Conservation (phyloP, 2,797 vertebrate genomes). For the Takifugu ocellatus region DNA sequence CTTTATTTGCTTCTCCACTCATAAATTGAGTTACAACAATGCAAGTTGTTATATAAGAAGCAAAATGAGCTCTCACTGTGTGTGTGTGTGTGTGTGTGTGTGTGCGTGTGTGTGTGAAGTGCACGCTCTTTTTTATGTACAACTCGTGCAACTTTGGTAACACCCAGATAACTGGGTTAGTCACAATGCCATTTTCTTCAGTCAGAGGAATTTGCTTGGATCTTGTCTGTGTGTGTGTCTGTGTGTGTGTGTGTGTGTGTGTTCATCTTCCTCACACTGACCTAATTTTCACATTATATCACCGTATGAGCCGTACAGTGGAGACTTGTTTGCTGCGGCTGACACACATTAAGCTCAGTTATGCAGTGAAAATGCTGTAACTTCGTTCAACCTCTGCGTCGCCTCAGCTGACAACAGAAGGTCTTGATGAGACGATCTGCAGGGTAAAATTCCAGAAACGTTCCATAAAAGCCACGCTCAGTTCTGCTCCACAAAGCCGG, state of each 20-base stretch:
- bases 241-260: conserved; percentile 7
- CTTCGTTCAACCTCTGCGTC: conserved; percentile 1
- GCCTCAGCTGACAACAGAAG: conserved; percentile 6
- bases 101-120: not conserved
- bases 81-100: too few relatives aligned
- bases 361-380: not conserved
- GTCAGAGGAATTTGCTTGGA: conserved; percentile 31
- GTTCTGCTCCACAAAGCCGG: too few relatives aligned
- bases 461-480: too few relatives aligned
- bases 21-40: conserved; percentile 53
- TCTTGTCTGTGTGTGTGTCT: conserved; percentile 4
- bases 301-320: not conserved
- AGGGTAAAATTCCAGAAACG: too few relatives aligned
- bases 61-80: conserved; percentile 1
- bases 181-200: conserved; percentile 29
- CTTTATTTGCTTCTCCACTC: conserved; percentile 53
- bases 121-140: conserved; percentile 27
- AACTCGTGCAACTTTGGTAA: conserved; percentile 38
- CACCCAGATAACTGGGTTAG: conserved; percentile 43
- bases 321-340: not conserved
- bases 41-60: conserved; percentile 61
- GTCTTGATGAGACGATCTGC: not conserved
- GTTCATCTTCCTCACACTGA: conserved; percentile 23
- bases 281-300: conserved; percentile 27
- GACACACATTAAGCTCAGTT: conserved; percentile 3